A percentile compares a stretch with the other conserved stretches of the same genome.
Evolutionary conservation across 2,113 vertebrate species (phyloP).

Genomic region (Xenus cinereus): DNA sequence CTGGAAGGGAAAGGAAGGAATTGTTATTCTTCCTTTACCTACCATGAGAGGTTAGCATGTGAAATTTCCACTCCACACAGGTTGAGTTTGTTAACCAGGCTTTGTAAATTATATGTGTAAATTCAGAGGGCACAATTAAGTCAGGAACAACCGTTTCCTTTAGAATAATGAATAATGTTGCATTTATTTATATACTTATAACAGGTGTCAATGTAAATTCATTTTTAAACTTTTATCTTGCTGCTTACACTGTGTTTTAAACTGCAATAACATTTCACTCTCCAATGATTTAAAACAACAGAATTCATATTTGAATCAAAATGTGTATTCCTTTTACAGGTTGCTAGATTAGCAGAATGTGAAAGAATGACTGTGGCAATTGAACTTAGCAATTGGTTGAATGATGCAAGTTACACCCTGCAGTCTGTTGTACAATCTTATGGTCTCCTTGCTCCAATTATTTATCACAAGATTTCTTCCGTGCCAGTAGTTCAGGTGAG

Average conservation of each 20-base stretch:
- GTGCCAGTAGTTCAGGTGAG: slow-evolving; percentile 84
- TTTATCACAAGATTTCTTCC: slow-evolving; percentile 86
- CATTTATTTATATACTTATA: background rate
- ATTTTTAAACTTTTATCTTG: background rate
- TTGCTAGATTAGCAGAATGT: slow-evolving; percentile 85
- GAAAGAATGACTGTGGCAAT: slow-evolving; percentile 84
- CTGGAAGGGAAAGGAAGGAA: background rate
- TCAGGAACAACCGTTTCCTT: background rate
- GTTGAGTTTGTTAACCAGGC: background rate
- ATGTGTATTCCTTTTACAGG: slow-evolving; percentile 70
- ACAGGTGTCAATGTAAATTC: background rate
- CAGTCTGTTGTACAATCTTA: slow-evolving; percentile 89
- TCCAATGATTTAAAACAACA: background rate
- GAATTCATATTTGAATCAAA: background rate
- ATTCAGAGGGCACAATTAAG: background rate
- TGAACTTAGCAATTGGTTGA: slow-evolving; percentile 85
- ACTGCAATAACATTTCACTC: background rate
- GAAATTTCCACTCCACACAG: background rate
- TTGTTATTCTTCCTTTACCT: background rate
- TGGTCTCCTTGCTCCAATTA: slow-evolving; percentile 86
- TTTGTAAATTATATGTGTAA: background rate
- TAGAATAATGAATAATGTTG: background rate
- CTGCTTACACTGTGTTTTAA: background rate
- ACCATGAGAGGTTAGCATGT: background rate
- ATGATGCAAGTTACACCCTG: slow-evolving; percentile 77